Percentiles rank a stretch among this genome's conserved stretches.
These are phyloP conservation scores for Cantharis nigra DNA, from an alignment of 2,888 invertebrate species.

Conservation along the genomic window DNA sequence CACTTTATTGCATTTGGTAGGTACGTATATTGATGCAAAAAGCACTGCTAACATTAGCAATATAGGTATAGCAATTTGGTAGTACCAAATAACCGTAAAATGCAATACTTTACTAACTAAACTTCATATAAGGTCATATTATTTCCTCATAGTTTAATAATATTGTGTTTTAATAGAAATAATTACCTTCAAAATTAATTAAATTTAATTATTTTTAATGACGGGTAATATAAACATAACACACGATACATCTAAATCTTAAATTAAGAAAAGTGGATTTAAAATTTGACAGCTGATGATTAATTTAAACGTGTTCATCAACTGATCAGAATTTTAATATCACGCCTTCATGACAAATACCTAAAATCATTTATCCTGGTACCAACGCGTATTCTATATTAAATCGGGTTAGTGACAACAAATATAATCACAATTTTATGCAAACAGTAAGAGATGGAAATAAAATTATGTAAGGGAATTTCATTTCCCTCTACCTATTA, in stretches of 20 bases:
- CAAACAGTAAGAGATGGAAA: constrained; percentile 17
- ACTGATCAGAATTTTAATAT: constrained; percentile 45
- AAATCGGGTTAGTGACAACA: constrained; percentile 12
- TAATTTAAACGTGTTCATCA: constrained; percentile 42
- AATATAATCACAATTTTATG: constrained; percentile 5
- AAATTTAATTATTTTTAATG: not conserved
- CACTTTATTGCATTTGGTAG: no score
- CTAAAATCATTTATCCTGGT: constrained; percentile 39
- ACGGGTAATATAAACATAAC: not conserved
- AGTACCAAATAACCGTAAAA: not conserved
- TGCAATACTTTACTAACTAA: not conserved
- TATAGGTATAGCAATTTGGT: not conserved
- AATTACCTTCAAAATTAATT: not conserved
- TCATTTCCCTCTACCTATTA: constrained; percentile 22
- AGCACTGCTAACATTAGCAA: not conserved
- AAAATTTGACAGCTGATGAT: constrained; percentile 41
- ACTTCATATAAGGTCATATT: not conserved
- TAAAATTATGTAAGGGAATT: constrained; percentile 25
- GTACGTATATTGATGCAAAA: not conserved
- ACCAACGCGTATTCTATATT: constrained; percentile 27
- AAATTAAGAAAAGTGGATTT: constrained; percentile 22
- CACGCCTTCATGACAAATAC: constrained; percentile 46
- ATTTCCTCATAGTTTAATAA: not conserved
- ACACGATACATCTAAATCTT: not conserved
- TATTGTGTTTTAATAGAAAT: not conserved